Conservation (phyloP, 2,113 vertebrate species). For the Sturnira hondurensis region DNA sequence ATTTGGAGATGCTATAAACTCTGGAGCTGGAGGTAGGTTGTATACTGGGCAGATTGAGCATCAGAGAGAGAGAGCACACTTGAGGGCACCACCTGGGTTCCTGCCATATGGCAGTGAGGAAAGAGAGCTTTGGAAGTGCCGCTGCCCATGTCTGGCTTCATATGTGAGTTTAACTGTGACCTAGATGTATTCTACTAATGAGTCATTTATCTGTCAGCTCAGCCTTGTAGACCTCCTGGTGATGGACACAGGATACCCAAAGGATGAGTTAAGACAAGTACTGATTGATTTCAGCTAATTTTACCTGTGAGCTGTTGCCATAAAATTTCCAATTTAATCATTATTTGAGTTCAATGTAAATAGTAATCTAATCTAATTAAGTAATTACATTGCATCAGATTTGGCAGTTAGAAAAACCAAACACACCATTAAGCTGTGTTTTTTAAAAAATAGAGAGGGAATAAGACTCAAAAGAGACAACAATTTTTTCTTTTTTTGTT, state of each 20-base stretch:
- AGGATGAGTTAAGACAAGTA: neutral
- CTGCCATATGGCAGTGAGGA: neutral
- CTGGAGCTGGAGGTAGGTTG: neutral
- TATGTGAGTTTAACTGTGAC: neutral
- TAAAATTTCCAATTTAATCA: slow-evolving; percentile 26
- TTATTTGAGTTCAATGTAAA: slow-evolving; percentile 51
- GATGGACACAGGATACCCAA: neutral
- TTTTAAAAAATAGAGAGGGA: neutral
- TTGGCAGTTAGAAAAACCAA: slow-evolving; percentile 34
- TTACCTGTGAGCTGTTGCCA: neutral
- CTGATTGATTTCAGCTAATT: neutral
- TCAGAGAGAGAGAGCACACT: neutral
- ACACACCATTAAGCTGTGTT: neutral
- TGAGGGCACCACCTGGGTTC: neutral
- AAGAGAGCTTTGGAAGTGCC: neutral
- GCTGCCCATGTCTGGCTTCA: neutral
- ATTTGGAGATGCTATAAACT: neutral
- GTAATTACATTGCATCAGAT: slow-evolving; percentile 22
- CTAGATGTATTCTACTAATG: neutral
- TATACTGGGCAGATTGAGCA: neutral
- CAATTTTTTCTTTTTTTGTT: neutral
- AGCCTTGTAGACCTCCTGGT: neutral
- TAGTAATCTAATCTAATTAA: slow-evolving; percentile 49
- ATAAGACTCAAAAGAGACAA: neutral
- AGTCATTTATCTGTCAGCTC: neutral